Base-by-base conservation (phyloP, 1,140 invertebrate genomes). In the Drosophila tani region DNA sequence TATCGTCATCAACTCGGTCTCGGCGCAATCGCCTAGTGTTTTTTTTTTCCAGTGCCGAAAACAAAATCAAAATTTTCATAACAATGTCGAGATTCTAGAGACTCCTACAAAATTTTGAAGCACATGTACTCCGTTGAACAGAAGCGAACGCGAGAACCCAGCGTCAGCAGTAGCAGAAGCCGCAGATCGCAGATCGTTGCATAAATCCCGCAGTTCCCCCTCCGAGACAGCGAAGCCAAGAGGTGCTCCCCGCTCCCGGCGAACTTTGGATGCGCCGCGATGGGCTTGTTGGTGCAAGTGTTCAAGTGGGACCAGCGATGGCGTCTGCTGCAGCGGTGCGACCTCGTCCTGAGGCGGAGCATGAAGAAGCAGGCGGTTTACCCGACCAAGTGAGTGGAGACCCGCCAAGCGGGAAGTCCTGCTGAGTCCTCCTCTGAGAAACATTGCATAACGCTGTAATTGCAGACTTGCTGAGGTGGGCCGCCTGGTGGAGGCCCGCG, bases 401-500 rank as follows among this genome's bases (percentile, higher is more conserved):
- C 43, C 41, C 8, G 32, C 53, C 19, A 15, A 21, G 17, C 32
- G 19, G 32, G 29, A 29, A 8, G 58, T 63, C 60, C 62, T 64
- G 49, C 50, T 17, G 19, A 19, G 24, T 57, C 55, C 47, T 76
- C 11, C 12, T 24, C 12, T 24, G 21, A 24, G n/a, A 17, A 41
- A 35, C 21, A 68, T 77, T 77, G 56, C 74, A 45, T 60, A 60
- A 78, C 55, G 24, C 8, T 17, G 7, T 21, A 17, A 19, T 84
- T 79, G 3, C 63, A 95, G 94, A 91, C 93, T 95, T 60, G 94
- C 94, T 27, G 94, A 95, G 88, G 94, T 95, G 46, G 94, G 94
- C 17, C 94, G 94, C 68, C 92, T 95, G 68, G 97, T 98, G 93
- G 93, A 95, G 50, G 97, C 97, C 43, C 98, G 98, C 94, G 95